Base-by-base conservation (phyloP, 2,888 invertebrate species). In the Macropis europaea region DNA sequence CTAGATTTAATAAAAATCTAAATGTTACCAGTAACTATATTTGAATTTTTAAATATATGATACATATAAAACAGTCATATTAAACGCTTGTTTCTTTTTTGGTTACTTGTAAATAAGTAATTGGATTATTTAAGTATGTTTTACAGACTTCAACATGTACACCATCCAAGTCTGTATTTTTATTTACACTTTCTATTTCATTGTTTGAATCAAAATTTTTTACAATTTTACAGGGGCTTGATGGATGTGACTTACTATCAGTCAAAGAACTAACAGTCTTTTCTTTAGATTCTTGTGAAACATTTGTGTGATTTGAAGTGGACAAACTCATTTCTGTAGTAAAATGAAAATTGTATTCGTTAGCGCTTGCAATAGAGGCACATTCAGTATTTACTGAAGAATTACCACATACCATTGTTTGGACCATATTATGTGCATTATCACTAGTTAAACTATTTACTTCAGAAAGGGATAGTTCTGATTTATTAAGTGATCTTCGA, bases 71-170 rank as follows among this genome's bases (percentile, higher is more conserved):
- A 50, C 13, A 48, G 30, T 60, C 22, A 42, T 34, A 72, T 86
- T 76, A 90, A 63, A 90, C 90, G 56, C 90, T 89, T 48, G 90
- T 90, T 80, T 90, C 90, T 73, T 87, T 89, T 40, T 90, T 89
- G 2, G 82, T 76, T 43, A 83, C 79, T 53, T 76, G 76, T 45
- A 79, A 62, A 52, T 81, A 78, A 62, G 69, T 79, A 13, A 76
- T 67, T n/a, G 77, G 40, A 63, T 78, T 75, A 30, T 77, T 73
- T 24, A 77, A 64, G 43, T 80, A 79, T 5, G 66, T 54, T 34
- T 84, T 81, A 40, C 68, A 66, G 22, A 63, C 62, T 48, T 72
- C 76, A 26, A 72, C 47, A 19, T 72, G 62, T 43, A 48, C 43
- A 24, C 64, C 63, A 28, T 63, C 68, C 9, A 73, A 63, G 6